Conservation (phyloP, 2,113 vertebrate species). For the Takifugu bimaculatus region DNA sequence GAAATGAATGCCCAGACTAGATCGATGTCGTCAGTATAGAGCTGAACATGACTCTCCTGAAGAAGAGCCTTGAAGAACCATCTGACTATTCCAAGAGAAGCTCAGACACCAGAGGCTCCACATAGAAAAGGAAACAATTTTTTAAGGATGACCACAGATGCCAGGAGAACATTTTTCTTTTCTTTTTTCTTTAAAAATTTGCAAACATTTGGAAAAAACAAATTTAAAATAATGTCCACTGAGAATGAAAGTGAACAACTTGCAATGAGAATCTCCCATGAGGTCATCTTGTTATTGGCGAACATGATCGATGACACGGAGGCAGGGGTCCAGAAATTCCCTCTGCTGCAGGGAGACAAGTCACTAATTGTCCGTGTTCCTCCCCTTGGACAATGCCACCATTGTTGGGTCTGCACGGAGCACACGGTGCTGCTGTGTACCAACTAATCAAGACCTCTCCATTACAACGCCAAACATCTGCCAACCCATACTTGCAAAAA, state of each 20-base stretch:
- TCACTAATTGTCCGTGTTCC: constrained; percentile 50
- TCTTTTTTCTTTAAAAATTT: too few relatives aligned
- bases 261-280: constrained; percentile 64
- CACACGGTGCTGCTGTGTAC: neutral
- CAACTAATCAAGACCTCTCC: neutral
- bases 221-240: neutral
- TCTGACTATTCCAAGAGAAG: too few relatives aligned
- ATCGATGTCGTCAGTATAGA: too few relatives aligned
- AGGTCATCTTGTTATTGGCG: constrained; percentile 74
- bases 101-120: too few relatives aligned
- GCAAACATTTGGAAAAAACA: too few relatives aligned
- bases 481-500: neutral
- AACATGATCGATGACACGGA: constrained; percentile 72
- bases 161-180: too few relatives aligned
- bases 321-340: constrained; percentile 53
- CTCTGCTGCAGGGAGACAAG: constrained; percentile 48
- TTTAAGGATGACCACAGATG: too few relatives aligned
- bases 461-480: too few relatives aligned
- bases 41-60: too few relatives aligned
- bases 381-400: constrained; percentile 25
- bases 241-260: constrained; percentile 31
- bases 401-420: constrained; percentile 1
- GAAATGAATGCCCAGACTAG: too few relatives aligned
- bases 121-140: too few relatives aligned
- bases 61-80: too few relatives aligned